These are phyloP conservation scores for Rotaria socialis DNA, from an alignment of 2,888 invertebrate genomes.

Conservation along the genomic window DNA sequence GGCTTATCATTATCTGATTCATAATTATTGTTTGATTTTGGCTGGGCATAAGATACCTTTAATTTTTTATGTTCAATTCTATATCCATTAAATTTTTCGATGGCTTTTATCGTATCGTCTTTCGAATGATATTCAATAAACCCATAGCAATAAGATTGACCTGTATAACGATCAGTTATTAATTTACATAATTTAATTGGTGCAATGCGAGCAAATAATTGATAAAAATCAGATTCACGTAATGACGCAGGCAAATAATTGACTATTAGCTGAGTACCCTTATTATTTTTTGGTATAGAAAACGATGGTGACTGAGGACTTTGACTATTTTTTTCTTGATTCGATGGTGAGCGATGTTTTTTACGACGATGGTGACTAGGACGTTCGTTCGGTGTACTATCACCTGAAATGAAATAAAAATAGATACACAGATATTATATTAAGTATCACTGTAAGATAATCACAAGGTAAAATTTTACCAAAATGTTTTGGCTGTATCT, in stretches of 20 bases:
- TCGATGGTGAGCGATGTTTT: constrained; percentile 7
- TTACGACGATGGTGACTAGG: background rate
- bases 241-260: constrained; percentile 24
- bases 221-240: constrained; percentile 28
- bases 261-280: constrained; percentile 21
- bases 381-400: background rate
- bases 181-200: constrained; percentile 29
- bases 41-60: constrained; percentile 44
- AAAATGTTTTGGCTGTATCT: too few species aligned
- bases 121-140: constrained; percentile 44
- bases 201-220: constrained; percentile 20
- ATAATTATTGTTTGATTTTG: constrained; percentile 34
- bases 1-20: background rate
- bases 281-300: background rate
- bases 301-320: background rate
- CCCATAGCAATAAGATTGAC: constrained; percentile 46
- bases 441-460: too few species aligned
- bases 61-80: constrained; percentile 45
- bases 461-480: too few species aligned
- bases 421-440: too few species aligned
- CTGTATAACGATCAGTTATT: constrained; percentile 19
- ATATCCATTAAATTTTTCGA: constrained; percentile 42
- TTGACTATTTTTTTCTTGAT: background rate
- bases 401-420: background rate
- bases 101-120: constrained; percentile 42